Conservation (phyloP, 2,797 vertebrate genomes). For the Neomorphus geoffroyi region DNA sequence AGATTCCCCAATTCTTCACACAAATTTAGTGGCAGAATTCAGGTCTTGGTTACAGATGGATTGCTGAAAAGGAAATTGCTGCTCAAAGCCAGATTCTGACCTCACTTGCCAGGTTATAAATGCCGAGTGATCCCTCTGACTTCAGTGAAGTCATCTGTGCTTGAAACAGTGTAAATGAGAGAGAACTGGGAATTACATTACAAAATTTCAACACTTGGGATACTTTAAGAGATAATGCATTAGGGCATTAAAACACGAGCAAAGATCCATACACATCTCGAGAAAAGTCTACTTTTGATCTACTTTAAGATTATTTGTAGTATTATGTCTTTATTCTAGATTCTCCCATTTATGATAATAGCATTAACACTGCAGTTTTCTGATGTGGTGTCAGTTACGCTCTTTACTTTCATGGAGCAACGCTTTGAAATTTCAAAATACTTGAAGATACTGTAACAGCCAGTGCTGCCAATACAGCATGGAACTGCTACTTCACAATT, state of each 20-base stretch:
- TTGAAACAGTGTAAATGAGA: neutral
- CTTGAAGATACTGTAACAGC: conserved; percentile 73
- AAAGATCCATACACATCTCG: accelerated
- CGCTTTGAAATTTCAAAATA: conserved; percentile 76
- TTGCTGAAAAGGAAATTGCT: conserved; percentile 1
- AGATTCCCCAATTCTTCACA: neutral
- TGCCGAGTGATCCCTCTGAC: neutral
- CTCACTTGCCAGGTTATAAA: neutral
- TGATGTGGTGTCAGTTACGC: conserved; percentile 40
- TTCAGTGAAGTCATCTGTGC: conserved; percentile 9
- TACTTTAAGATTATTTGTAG: neutral
- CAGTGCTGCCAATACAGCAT: conserved; percentile 69
- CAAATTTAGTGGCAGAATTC: neutral
- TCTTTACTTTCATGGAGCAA: conserved; percentile 60
- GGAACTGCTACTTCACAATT: conserved; percentile 79
- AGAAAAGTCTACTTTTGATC: neutral
- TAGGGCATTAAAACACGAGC: neutral
- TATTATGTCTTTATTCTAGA: conserved; percentile 28
- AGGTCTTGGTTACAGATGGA: neutral
- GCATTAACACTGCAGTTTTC: conserved; percentile 17
- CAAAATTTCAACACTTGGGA: neutral
- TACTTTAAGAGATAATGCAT: neutral
- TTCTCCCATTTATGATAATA: conserved; percentile 25
- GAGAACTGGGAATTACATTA: neutral
- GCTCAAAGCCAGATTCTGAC: neutral